Base-by-base conservation (phyloP, 2,797 vertebrate genomes). In the Poeciliopsis infans region DNA sequence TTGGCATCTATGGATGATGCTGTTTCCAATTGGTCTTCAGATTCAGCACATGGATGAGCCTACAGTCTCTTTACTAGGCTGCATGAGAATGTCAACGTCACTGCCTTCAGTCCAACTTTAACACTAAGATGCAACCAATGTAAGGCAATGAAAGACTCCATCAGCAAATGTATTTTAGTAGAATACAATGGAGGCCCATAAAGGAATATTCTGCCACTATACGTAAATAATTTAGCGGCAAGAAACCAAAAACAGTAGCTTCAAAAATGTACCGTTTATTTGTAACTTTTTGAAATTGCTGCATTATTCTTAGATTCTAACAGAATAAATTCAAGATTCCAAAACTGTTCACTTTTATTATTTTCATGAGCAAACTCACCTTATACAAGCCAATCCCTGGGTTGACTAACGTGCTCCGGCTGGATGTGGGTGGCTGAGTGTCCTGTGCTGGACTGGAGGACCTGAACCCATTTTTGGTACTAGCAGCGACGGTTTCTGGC, bases 301-400 rank as follows among this genome's bases (percentile, higher is more conserved):
- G 0, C 64, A 68, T 41, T 41, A 5, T 68, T 12, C 18, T 39
- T 20, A 23, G 20, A 68, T 68, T n/a, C 31, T 31, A 59, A 36
- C 57, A 61, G 57, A 33, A 61, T 6, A 33, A 31, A 59, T 13
- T 59, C 6, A 33, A 64, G 15, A 18, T 33, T 18, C 31, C 59
- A 18, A 61, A 61, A 61, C 57, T 33, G 18, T 39, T 66, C 7
- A 39, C 16, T 39, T 66, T 64, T 33, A 7, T 64, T 66, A 20
- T 10, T 39, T 66, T 39, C 23, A 66, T 36, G 61, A 10, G 18
- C 61, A 1, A 41, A 13, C 86, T 87, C 95, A 98, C 98, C 97
- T 98, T 99, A 93, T 97, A 99, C n/a, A 95, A 85, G 77, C 98
- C 98, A 76, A 99, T 96, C 74, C 97, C 97, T 61, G 97, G 96